Base-by-base conservation (phyloP, 2,888 invertebrate species). In the Hyposoter dolosus region DNA sequence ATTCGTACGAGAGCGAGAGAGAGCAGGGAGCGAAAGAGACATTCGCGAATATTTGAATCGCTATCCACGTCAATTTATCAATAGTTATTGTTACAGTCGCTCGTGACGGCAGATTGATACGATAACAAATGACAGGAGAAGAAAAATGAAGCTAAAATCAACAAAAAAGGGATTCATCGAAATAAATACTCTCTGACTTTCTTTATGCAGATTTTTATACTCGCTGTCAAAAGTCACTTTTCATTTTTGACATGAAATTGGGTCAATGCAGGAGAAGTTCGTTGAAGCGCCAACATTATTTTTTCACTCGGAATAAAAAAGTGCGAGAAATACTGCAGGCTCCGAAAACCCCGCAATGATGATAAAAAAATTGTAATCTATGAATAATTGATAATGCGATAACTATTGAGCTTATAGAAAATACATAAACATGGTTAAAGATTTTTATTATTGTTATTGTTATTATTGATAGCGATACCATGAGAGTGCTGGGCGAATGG, bases 81-180 rank as follows among this genome's bases (percentile, higher is more conserved):
- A 12, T 23, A 23, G 10, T 9, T 77, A 75, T 63, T 71, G 32
- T n/a, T 76, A 65, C 35, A 78, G 43, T 71, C 63, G 68, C 45
- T 63, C 17, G 53, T n/a, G 45, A 28, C 84, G 84, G 83, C 72
- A 86, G 84, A 82, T 86, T 87, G 89, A 88, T 79, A 88, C 86
- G 89, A 87, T 89, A 86, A 89, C 89, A 89, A 90, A 91, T 90
- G 88, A 87, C 32, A 32, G 77, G 53, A 45, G 56, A 47, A 65
- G 23, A 68, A 53, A 60, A 35, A n/a, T 19, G n/a, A 45, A 17
- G 28, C n/a, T 17, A 40, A 15, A 56, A 47, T 65, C 19, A 56
- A 65, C 63, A 78, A 79, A 80, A 15, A 69, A 40, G 40, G 40
- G 78, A 53, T 75, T 50, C 69, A 12, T 45, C 75, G 75, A 43